Conservation (phyloP, 2,888 invertebrate species). For the Drosophila trichaetosa region DNA sequence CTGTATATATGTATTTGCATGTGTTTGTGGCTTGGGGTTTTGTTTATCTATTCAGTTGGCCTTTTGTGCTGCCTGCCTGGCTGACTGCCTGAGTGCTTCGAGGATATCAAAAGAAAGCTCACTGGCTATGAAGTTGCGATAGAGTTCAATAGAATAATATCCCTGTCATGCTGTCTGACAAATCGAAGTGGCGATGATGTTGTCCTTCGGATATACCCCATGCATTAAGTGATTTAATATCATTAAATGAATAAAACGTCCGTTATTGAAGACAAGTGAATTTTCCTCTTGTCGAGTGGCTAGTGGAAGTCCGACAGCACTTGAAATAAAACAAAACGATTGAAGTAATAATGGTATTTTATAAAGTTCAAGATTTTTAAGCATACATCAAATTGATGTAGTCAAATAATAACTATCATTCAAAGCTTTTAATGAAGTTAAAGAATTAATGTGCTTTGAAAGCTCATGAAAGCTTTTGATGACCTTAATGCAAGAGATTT, state of each 20-base stretch:
- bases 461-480: background rate
- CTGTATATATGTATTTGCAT: slow-evolving; percentile 45
- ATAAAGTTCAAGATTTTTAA: too few relatives aligned
- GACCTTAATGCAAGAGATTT: background rate
- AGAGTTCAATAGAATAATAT: slow-evolving; percentile 35
- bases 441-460: background rate
- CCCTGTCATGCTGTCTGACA: slow-evolving; percentile 28
- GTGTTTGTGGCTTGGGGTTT: slow-evolving; percentile 57
- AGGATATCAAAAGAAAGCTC: slow-evolving; percentile 57
- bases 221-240: slow-evolving; percentile 10
- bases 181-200: background rate
- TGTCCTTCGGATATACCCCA: background rate
- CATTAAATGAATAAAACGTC: background rate
- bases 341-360: background rate
- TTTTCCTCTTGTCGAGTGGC: background rate
- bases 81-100: slow-evolving; percentile 8
- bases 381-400: background rate
- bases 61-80: slow-evolving; percentile 46
- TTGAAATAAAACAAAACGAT: background rate
- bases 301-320: background rate
- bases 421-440: background rate
- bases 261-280: background rate
- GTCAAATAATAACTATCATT: background rate
- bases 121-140: slow-evolving; percentile 51
- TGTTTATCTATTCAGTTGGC: slow-evolving; percentile 54